Evolutionary conservation across 2,888 invertebrate genomes (phyloP).

Genomic region (Drosophila monieri): DNA sequence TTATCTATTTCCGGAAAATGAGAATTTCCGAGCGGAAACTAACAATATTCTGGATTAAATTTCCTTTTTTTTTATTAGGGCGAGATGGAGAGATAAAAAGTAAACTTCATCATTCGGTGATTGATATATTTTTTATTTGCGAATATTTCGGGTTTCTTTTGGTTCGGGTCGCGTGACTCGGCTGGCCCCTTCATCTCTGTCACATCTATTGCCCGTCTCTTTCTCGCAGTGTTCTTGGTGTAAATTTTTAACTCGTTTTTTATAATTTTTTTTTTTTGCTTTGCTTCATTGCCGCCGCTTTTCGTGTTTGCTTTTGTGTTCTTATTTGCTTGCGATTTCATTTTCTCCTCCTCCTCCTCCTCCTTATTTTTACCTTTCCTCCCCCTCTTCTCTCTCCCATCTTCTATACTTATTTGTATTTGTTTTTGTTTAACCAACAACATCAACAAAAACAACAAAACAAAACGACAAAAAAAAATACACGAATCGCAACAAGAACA

Average conservation of each 20-base stretch:
- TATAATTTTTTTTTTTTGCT: slow-evolving; percentile 25
- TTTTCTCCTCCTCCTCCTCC: slow-evolving; percentile 41
- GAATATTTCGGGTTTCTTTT: slow-evolving; percentile 27
- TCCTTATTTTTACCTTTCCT: neutral
- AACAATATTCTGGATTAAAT: neutral
- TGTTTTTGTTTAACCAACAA: slow-evolving; percentile 32
- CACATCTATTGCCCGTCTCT: slow-evolving; percentile 1
- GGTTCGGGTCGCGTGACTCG: slow-evolving; percentile 49
- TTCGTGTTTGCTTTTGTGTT: slow-evolving; percentile 44
- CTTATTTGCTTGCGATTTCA: slow-evolving; percentile 69
- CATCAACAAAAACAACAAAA: slow-evolving; percentile 11
- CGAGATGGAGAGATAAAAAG: neutral
- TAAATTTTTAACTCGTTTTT: slow-evolving; percentile 67
- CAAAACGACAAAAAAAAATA: slow-evolving; percentile 3
- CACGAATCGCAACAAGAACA: slow-evolving; percentile 28
- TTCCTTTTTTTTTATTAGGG: neutral
- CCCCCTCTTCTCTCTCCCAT: slow-evolving; percentile 8
- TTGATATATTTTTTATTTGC: slow-evolving; percentile 62
- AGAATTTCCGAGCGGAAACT: slow-evolving; percentile 7
- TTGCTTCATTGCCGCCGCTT: slow-evolving; percentile 53
- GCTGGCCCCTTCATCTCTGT: slow-evolving; percentile 39
- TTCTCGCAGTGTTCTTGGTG: slow-evolving; percentile 38
- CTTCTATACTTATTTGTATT: slow-evolving; percentile 25
- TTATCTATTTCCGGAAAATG: neutral
- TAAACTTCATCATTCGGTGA: slow-evolving; percentile 36